Evolutionary conservation across 2,888 invertebrate genomes (phyloP).

Genomic region (Achlya flavicornis): DNA sequence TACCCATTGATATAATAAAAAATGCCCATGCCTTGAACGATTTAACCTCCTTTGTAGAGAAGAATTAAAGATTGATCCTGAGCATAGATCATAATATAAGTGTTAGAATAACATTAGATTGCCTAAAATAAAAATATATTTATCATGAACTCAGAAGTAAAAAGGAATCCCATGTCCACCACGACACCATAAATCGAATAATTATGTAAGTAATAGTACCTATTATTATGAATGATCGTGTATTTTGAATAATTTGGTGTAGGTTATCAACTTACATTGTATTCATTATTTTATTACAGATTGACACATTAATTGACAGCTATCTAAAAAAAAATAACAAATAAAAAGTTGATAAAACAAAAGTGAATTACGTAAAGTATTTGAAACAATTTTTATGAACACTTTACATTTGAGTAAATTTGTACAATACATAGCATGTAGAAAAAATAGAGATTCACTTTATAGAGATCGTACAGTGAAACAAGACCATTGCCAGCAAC

Average conservation of each 20-base stretch:
- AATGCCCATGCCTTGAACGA: too few species aligned
- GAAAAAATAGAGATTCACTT: slow-evolving; percentile 84
- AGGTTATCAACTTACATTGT: slow-evolving; percentile 30
- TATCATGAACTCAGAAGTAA: neutral
- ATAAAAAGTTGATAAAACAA: slow-evolving; percentile 27
- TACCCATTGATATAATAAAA: too few species aligned
- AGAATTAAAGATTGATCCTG: too few species aligned
- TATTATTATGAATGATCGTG: slow-evolving; percentile 29
- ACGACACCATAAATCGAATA: slow-evolving; percentile 14
- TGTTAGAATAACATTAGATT: neutral
- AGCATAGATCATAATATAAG: neutral
- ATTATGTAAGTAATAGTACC: slow-evolving; percentile 14
- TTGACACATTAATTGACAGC: slow-evolving; percentile 81
- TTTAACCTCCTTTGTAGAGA: too few species aligned
- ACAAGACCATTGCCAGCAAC: slow-evolving; percentile 74
- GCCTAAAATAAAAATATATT: neutral
- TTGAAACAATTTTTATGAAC: slow-evolving; percentile 69
- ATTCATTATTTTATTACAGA: slow-evolving; percentile 36
- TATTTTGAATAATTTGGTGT: slow-evolving; percentile 36
- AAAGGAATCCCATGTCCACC: slow-evolving; percentile 40
- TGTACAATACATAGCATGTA: slow-evolving; percentile 82
- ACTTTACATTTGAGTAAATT: slow-evolving; percentile 79
- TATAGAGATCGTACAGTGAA: slow-evolving; percentile 82
- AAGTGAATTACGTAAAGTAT: slow-evolving; percentile 41
- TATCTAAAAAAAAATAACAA: slow-evolving; percentile 53